Evolutionary conservation across 2,888 invertebrate species (phyloP).

Genomic region (Escarpia spicata): DNA sequence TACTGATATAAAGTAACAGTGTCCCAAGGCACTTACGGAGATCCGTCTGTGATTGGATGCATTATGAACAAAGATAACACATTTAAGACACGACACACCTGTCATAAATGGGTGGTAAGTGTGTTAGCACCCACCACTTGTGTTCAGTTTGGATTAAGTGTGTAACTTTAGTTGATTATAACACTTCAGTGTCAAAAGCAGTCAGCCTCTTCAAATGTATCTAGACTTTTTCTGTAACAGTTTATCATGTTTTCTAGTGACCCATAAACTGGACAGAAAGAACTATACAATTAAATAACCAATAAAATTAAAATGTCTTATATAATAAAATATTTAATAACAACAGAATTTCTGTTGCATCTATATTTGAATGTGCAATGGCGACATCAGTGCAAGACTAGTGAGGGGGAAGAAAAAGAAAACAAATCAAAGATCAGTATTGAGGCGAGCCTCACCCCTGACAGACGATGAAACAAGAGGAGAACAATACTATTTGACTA

Average conservation of each 20-base stretch:
- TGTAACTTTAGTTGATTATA: not conserved
- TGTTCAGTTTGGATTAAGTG: not conserved
- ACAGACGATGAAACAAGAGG: too few relatives aligned
- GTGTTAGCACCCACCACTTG: not conserved
- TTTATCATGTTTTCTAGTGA: not conserved
- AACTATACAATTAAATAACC: not conserved
- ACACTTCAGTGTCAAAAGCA: not conserved
- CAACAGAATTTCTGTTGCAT: not conserved
- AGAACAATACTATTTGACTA: too few relatives aligned
- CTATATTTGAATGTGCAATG: too few relatives aligned
- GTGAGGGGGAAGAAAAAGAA: too few relatives aligned
- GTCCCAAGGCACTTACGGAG: not conserved
- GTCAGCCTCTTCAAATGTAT: not conserved
- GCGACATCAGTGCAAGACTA: too few relatives aligned
- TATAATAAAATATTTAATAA: not conserved
- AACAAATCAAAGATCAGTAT: too few relatives aligned
- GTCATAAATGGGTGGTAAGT: not conserved
- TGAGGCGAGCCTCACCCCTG: too few relatives aligned
- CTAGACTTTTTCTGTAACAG: not conserved
- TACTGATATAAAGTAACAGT: not conserved
- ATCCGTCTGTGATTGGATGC: not conserved
- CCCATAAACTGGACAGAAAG: not conserved
- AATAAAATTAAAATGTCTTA: not conserved
- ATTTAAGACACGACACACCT: constrained; percentile 5
- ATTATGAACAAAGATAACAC: not conserved